Percentiles rank a stretch among this genome's conserved stretches.
Conservation (phyloP, 2,797 vertebrate species). For the Pipistrellus nathusii region DNA sequence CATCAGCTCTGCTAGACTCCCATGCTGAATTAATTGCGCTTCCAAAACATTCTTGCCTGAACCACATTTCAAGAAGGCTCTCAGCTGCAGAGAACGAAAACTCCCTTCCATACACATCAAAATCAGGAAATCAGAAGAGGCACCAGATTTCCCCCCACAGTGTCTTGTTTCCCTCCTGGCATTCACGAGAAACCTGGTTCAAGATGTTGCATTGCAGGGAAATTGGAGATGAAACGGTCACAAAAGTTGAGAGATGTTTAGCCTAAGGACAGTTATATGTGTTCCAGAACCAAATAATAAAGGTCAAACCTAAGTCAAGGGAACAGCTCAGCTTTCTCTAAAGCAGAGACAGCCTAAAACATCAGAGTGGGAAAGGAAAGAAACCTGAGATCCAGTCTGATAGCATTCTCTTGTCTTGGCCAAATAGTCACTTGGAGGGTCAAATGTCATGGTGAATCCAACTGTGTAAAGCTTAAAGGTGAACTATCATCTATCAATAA, state of each 20-base stretch:
- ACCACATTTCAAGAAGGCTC: conserved; percentile 24
- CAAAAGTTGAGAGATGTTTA: conserved; percentile 49
- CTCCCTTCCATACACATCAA: conserved; percentile 32
- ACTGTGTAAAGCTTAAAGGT: conserved; percentile 15
- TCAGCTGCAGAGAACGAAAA: conserved; percentile 44
- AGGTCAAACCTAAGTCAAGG: conserved; percentile 44
- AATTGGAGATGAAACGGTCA: conserved; percentile 59
- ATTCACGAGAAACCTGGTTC: conserved; percentile 68
- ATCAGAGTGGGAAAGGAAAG: conserved; percentile 4
- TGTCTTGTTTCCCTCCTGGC: conserved; percentile 62
- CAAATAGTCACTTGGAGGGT: conserved; percentile 66
- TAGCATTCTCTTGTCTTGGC: conserved; percentile 43
- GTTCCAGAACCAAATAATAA: conserved; percentile 71
- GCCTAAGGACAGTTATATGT: conserved; percentile 64
- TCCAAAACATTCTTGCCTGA: conserved; percentile 59
- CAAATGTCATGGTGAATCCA: conserved; percentile 49
- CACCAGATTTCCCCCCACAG: background rate
- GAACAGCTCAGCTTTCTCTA: conserved; percentile 74
- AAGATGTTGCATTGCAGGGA: conserved; percentile 57
- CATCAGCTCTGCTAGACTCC: conserved; percentile 1
- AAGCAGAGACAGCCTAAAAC: conserved; percentile 69
- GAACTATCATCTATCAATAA: conserved; percentile 53
- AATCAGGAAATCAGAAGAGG: conserved; percentile 67
- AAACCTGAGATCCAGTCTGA: conserved; percentile 67
- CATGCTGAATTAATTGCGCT: conserved; percentile 40